Evolutionary conservation across 2,113 vertebrate species (phyloP).

Genomic region (Ivindomyrus marchei): DNA sequence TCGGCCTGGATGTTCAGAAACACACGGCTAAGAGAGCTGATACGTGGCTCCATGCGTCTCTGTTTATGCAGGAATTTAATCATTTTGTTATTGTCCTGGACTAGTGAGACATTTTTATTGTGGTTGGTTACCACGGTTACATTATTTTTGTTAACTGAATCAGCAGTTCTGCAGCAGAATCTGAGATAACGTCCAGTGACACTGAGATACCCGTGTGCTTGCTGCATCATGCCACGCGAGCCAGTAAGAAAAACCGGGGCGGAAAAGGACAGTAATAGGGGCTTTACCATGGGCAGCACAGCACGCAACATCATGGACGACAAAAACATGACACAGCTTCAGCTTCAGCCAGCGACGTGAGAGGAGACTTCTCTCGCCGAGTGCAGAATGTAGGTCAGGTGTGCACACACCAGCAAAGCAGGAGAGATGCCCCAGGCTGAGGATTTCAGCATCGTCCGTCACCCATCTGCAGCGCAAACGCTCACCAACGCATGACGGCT

Average conservation of each 20-base stretch:
- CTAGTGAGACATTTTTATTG: conserved; percentile 40
- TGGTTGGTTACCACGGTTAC: conserved; percentile 36
- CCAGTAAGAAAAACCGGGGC: neutral
- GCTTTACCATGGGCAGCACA: neutral
- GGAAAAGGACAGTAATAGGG: neutral
- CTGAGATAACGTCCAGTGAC: neutral
- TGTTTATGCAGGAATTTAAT: conserved; percentile 42
- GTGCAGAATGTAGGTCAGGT: neutral
- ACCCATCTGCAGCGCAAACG: neutral
- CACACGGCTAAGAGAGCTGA: conserved; percentile 4
- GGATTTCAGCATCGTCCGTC: neutral
- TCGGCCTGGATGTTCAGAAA: neutral
- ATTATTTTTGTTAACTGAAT: conserved; percentile 36
- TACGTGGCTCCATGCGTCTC: conserved; percentile 23
- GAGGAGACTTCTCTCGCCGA: neutral
- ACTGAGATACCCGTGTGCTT: neutral
- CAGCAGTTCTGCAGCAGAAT: conserved; percentile 24
- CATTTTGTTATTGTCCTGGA: conserved; percentile 40
- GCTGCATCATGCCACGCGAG: neutral
- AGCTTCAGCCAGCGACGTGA: neutral
- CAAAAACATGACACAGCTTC: neutral
- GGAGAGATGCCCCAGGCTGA: neutral
- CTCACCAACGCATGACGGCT: neutral
- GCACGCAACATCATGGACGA: neutral
- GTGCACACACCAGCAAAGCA: neutral